Evolutionary conservation across 1,140 invertebrate species (phyloP).

Genomic region (Amyelois transitella): DNA sequence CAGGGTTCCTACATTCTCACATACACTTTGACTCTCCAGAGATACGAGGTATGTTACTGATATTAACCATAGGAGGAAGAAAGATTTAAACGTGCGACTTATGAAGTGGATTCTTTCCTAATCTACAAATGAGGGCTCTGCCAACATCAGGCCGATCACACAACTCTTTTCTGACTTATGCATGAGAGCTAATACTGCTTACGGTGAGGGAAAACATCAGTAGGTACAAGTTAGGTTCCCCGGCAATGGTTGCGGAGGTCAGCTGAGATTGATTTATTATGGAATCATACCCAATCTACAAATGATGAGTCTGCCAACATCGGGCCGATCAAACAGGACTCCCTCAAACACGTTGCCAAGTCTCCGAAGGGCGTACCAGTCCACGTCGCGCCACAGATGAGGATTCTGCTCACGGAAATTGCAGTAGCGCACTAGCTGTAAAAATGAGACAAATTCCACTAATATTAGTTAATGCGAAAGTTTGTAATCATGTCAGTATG

Average conservation of each 20-base stretch:
- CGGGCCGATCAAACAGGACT: conserved; percentile 79
- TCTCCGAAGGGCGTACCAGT: conserved; percentile 76
- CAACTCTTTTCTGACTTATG: no score
- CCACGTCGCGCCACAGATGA: conserved; percentile 78
- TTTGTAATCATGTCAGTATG: no score
- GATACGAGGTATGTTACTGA: no score
- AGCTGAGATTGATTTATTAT: no score
- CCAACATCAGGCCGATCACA: conserved; percentile 76
- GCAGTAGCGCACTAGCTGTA: conserved; percentile 78
- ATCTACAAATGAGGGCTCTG: conserved; percentile 47
- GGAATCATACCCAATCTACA: conserved; percentile 44
- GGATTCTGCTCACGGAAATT: conserved; percentile 83
- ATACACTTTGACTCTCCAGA: no score
- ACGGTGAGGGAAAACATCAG: no score
- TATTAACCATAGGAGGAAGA: no score
- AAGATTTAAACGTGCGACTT: no score
- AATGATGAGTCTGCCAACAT: conserved; percentile 53
- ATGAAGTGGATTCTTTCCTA: conserved; percentile 40
- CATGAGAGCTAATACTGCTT: no score
- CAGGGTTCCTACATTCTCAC: no score
- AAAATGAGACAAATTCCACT: background rate
- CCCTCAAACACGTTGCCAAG: conserved; percentile 77
- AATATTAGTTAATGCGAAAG: background rate
- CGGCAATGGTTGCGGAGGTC: no score
- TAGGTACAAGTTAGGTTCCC: no score